Conservation (phyloP, 2,888 invertebrate genomes). For the Tachina fera region DNA sequence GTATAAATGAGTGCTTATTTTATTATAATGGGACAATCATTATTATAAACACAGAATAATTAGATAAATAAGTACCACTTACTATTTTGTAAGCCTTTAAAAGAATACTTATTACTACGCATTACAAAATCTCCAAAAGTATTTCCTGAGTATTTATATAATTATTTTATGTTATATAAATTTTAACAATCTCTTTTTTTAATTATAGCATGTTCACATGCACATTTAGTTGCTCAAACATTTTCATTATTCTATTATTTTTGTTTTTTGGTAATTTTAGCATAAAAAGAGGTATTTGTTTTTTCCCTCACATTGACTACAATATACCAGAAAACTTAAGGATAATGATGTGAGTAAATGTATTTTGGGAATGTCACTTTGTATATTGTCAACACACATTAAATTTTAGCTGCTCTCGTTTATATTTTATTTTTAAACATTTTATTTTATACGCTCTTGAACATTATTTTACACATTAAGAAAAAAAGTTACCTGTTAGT, state of each 20-base stretch:
- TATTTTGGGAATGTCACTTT: conserved; percentile 41
- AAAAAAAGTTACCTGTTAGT: conserved; percentile 37
- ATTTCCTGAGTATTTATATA: background rate
- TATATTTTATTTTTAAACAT: conserved; percentile 12
- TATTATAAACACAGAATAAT: too few relatives aligned
- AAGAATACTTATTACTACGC: too few relatives aligned
- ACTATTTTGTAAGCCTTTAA: too few relatives aligned
- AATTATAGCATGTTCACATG: background rate
- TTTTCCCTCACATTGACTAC: background rate
- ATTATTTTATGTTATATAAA: background rate
- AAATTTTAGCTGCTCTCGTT: conserved; percentile 8
- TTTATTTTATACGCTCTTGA: conserved; percentile 14
- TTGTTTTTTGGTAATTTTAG: conserved; percentile 1
- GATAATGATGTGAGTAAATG: conserved; percentile 20
- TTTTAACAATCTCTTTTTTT: background rate
- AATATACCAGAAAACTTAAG: background rate
- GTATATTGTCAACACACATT: conserved; percentile 44
- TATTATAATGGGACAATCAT: too few relatives aligned
- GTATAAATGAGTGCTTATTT: too few relatives aligned
- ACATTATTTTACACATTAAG: conserved; percentile 20
- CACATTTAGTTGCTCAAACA: background rate
- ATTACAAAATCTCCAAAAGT: background rate
- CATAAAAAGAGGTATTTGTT: background rate
- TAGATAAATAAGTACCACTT: too few relatives aligned
- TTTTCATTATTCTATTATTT: background rate